A percentile compares a stretch with the other conserved stretches of the same genome.
Evolutionary conservation across 1,140 invertebrate species (phyloP).

Genomic region (Heliconius himera): DNA sequence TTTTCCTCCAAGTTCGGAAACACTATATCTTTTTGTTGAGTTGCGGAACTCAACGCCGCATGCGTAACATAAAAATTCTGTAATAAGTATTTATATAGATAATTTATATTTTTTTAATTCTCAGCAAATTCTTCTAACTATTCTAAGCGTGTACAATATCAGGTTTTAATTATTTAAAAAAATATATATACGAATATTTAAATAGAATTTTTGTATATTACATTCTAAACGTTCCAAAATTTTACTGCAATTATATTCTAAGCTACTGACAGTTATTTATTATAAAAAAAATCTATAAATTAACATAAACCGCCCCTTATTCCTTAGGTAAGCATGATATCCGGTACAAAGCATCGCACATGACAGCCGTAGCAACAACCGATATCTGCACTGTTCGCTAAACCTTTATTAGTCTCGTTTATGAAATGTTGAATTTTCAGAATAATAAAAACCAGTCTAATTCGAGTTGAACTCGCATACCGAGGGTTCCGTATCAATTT

Average conservation of each 20-base stretch:
- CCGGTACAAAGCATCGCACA: slow-evolving; percentile 4
- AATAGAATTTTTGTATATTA: not conserved
- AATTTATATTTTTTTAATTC: no score
- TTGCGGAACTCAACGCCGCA: no score
- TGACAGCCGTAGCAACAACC: not conserved
- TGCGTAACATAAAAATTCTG: no score
- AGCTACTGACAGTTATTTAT: not conserved
- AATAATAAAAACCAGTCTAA: not conserved
- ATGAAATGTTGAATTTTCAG: not conserved
- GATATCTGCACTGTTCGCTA: not conserved
- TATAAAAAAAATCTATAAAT: not conserved
- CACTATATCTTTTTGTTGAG: no score
- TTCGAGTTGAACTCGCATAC: no score
- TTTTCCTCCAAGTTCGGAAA: no score
- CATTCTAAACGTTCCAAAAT: not conserved
- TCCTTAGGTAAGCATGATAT: slow-evolving; percentile 9
- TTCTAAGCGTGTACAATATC: no score
- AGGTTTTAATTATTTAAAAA: no score
- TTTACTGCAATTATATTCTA: not conserved
- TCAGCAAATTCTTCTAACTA: no score
- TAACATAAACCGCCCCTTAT: not conserved
- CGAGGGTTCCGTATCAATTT: no score
- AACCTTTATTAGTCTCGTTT: slow-evolving; percentile 5
- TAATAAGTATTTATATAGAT: no score
- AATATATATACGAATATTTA: not conserved